A percentile compares a stretch with the other conserved stretches of the same genome.
Conservation (phyloP, 2,888 invertebrate genomes). For the Nomada flava region DNA sequence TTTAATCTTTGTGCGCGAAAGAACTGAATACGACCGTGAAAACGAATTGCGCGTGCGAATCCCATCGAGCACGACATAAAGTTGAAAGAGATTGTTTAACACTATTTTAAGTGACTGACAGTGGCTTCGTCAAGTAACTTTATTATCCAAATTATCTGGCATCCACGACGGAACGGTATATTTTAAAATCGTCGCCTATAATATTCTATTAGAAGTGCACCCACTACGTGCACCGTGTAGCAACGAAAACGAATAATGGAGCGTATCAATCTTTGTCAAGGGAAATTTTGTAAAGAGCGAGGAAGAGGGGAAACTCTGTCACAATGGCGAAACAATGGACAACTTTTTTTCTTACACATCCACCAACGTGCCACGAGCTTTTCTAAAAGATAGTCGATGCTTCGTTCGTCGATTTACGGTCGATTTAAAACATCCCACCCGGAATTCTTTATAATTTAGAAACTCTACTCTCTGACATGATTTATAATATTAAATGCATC, state of each 20-base stretch:
- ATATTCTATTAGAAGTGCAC: conserved; percentile 34
- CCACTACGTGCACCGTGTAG: background rate
- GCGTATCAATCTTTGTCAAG: conserved; percentile 17
- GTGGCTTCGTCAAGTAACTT: background rate
- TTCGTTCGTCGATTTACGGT: conserved; percentile 59
- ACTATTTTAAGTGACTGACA: too few species aligned
- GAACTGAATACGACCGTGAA: conserved; percentile 21
- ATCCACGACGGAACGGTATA: background rate
- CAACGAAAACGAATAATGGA: background rate
- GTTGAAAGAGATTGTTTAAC: conserved; percentile 18
- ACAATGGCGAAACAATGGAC: conserved; percentile 26
- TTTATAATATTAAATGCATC: too few species aligned
- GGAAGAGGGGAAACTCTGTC: background rate
- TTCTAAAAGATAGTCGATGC: conserved; percentile 39
- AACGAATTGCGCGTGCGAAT: conserved; percentile 16
- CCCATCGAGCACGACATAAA: background rate
- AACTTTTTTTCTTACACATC: conserved; percentile 2
- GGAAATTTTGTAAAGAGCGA: background rate
- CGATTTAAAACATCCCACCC: conserved; percentile 21
- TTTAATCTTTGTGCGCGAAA: conserved; percentile 24
- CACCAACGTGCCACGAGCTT: conserved; percentile 21
- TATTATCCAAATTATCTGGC: background rate
- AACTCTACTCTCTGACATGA: too few species aligned
- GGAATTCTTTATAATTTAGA: too few species aligned
- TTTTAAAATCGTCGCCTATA: conserved; percentile 17